Base-by-base conservation (phyloP, 2,888 invertebrate species). In the Linyphia triangularis region DNA sequence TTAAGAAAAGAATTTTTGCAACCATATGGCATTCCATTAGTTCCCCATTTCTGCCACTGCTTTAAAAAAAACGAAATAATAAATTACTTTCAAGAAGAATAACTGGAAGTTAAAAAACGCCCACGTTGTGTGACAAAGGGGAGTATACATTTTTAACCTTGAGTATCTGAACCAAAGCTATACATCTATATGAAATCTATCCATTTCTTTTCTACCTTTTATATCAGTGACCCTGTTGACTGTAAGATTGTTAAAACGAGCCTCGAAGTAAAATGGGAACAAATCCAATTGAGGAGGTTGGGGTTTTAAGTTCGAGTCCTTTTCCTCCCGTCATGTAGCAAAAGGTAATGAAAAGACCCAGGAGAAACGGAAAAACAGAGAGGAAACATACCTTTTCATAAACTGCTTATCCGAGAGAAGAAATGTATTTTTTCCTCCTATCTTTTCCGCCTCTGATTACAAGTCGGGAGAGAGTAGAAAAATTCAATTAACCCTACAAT, bases 401-500 rank as follows among this genome's bases (percentile, higher is more conserved):
- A 85, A 85, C 85, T 85, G 78, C 85, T 85, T 85, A 85, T 85
- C 85, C 61, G 61, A 9, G 70, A 78, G 72, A 61, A 72, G 70
- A 85, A 69, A 70, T 85, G 40, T 85, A 77, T 79, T 70, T 72
- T 70, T 72, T 72, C 61, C 30, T 28, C 65, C 30, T 19, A 37
- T 65, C 67, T 28, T 75, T 57, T 77, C 77, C 19, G 13, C n/a
- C 72, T 72, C 85, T 85, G 85, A 85, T 85, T 85, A 85, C 78
- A 85, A 85, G 85, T 79, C 78, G 69, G 70, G 77, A 85, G 85
- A 51, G 70, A 85, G 85, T 43, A 78, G 85, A 85, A 85, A 85
- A 85, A 85, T 85, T 85, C 85, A 85, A 85, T 85, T 85, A 85
- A 85, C 85, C 85, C 72, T 85, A 85, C 85, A 79, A 85, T 85